Evolutionary conservation across 2,113 vertebrate genomes (phyloP), one percentile per base, ranked within the genome.

Genomic region (Brachypodius melanocephalos): DNA sequence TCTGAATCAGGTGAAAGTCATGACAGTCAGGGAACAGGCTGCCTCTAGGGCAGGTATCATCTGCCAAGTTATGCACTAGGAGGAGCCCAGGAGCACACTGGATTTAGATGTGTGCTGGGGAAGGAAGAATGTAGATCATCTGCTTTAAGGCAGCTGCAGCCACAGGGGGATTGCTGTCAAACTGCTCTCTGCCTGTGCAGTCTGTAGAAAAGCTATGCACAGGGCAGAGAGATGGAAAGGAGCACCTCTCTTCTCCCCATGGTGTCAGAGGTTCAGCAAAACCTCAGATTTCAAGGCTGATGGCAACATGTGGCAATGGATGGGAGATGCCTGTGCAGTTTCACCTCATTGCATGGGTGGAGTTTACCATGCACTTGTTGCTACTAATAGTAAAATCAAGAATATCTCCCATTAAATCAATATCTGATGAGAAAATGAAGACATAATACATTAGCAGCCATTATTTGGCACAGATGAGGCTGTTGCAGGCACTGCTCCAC

Each of bases 401-500:
- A 77, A 62, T 22, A 7, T 54, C 34, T 62, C 51, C 21, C 7
- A 32, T 90, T 79, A 93, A 79, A 79, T 54, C 20, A 40, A 3
- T 43, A 76, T 54, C 24, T 77, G 34, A 74, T 43, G 26, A 63
- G 48, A 88, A 86, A 85, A 88, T 32, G 6, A 94, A 88, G 43
- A 63, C 14, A 52, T 21, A 83, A n/a, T 46, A 38, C 48, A 75
- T 77, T 81, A 84, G 43, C 32, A 95, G 85, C 74, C 61, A 72
- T 72, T 40, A 8, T 21, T 95, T 93, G 73, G 89, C 76, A 85
- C 11, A 28, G 18, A 78, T 13, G n/a, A 92, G 28, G 48, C 67
- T 69, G 46, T 81, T 90, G 51, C 73, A 90, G 46, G 52, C 80
- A 77, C 34, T 87, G 65, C 32, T 95, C 65, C 57, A 81, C 65